A percentile compares a stretch with the other conserved stretches of the same genome.
Evolutionary conservation across 2,113 vertebrate species (phyloP).

Genomic region (Phalacrocorax pelagicus): DNA sequence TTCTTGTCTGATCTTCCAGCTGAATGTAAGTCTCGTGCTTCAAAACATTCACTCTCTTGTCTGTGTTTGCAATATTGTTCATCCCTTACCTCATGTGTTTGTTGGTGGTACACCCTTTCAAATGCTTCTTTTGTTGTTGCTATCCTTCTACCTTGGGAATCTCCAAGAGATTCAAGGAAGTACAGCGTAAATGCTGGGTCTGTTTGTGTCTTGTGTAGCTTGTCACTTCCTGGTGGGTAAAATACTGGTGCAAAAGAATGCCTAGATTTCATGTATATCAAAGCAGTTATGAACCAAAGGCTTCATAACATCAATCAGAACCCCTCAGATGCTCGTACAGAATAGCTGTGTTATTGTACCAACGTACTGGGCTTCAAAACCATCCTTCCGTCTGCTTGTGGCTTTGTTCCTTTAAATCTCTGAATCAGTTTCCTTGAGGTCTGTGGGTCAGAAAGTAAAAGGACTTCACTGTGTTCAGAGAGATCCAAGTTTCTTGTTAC

Average conservation of each 20-base stretch:
- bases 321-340: neutral
- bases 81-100: neutral
- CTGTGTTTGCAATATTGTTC: neutral
- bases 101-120: neutral
- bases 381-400: too few relatives aligned
- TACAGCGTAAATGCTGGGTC: neutral
- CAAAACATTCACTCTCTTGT: neutral
- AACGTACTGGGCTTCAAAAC: neutral
- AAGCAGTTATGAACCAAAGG: neutral
- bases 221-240: neutral
- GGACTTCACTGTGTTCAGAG: neutral
- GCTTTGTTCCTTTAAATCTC: neutral
- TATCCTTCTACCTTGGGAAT: neutral
- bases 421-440: neutral
- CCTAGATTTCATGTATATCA: neutral
- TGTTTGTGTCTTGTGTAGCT: neutral
- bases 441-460: neutral
- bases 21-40: neutral
- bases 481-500: neutral
- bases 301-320: rapidly evolving
- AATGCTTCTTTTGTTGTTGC: neutral
- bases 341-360: neutral
- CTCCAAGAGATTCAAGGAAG: neutral
- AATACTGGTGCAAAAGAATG: neutral
- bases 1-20: neutral